phyloP scores from a whole-genome alignment of 2,113 vertebrate genomes.

The Toxotes chatareus region DNA sequence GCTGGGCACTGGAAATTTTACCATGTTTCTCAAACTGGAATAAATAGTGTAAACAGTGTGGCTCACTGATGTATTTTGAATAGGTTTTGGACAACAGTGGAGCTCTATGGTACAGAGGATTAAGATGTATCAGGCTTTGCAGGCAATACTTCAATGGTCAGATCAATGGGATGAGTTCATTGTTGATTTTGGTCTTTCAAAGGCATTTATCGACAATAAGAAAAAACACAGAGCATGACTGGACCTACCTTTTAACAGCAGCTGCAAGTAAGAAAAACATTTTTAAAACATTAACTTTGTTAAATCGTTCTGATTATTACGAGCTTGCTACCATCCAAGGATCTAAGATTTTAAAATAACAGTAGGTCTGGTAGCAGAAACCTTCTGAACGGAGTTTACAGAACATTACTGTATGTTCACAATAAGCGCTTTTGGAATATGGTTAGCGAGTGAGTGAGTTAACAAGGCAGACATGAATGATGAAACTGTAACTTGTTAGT shows the following conservation, averaged over 20 bases:
- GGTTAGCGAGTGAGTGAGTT: neutral
- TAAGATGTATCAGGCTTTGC: neutral
- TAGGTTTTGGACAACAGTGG: neutral
- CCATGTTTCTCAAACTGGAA: neutral
- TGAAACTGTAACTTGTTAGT: constrained; percentile 1
- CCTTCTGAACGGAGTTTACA: neutral
- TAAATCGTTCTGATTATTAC: neutral
- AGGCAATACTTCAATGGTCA: neutral
- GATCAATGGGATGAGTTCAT: neutral
- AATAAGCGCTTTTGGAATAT: constrained; percentile 6
- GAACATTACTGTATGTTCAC: neutral
- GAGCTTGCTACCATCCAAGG: neutral
- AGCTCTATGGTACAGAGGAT: no score
- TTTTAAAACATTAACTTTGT: constrained; percentile 1
- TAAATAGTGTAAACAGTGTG: neutral
- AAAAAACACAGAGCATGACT: neutral
- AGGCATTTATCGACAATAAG: neutral
- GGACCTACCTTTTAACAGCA: neutral
- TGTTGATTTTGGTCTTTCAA: neutral
- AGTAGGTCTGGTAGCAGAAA: constrained; percentile 2
- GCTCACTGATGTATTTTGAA: neutral
- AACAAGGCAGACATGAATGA: constrained; percentile 31
- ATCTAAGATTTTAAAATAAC: neutral
- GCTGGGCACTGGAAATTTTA: neutral
- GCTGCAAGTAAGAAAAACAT: neutral